Conservation (phyloP, 2,888 invertebrate genomes). For the Pristionchus mayeri region DNA sequence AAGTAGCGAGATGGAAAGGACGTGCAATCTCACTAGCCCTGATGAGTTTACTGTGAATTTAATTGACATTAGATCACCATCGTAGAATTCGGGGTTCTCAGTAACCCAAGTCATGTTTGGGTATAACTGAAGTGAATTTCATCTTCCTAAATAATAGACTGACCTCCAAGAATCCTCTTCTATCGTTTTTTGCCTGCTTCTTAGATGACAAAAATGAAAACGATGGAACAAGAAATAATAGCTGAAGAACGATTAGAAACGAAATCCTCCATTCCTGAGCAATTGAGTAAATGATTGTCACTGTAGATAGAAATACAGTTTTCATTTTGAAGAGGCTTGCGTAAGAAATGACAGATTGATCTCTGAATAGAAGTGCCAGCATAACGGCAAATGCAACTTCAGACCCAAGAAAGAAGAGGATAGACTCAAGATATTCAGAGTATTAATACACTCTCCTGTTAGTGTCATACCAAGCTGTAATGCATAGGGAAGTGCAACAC, state of each 20-base stretch:
- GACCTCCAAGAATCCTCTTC: not conserved
- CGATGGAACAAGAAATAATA: not conserved
- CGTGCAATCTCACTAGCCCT: not conserved
- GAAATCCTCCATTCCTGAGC: not conserved
- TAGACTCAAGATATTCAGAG: not conserved
- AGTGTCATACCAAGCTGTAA: not conserved
- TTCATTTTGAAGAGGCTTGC: not conserved
- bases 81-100: not conserved
- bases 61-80: not conserved
- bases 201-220: not conserved
- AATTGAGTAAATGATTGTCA: not conserved
- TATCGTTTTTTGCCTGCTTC: not conserved
- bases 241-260: not conserved
- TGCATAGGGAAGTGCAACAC: not conserved
- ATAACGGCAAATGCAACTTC: not conserved
- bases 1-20: no score
- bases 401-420: not conserved
- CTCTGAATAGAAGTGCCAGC: not conserved
- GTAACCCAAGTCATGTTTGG: not conserved
- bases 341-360: not conserved
- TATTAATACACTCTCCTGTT: no score
- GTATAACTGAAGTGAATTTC: not conserved
- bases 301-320: not conserved
- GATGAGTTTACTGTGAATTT: not conserved
- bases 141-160: not conserved